A percentile compares a stretch with the other conserved stretches of the same genome.
Conservation (phyloP, 2,888 invertebrate species). For the Ligdia adustata region DNA sequence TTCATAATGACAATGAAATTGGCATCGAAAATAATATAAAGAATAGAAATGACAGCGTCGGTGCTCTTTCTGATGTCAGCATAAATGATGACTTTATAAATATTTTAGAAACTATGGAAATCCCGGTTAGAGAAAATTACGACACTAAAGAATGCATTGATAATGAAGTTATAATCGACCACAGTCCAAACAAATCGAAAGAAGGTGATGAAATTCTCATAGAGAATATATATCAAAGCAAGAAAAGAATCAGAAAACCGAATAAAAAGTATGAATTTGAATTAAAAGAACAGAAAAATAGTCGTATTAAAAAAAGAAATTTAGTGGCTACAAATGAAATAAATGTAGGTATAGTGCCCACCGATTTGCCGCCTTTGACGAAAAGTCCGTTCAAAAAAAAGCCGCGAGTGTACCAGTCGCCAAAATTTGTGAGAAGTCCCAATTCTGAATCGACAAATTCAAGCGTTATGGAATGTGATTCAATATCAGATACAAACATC, state of each 20-base stretch:
- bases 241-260: background rate
- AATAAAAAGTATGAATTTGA: background rate
- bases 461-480: slow-evolving; percentile 18
- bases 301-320: background rate
- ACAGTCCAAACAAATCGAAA: background rate
- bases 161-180: slow-evolving; percentile 3
- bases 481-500: slow-evolving; percentile 28
- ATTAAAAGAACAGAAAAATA: background rate
- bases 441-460: slow-evolving; percentile 12
- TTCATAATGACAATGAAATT: slow-evolving; percentile 2
- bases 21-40: background rate
- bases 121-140: slow-evolving; percentile 41
- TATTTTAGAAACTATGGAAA: slow-evolving; percentile 58
- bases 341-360: background rate
- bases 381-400: slow-evolving; percentile 13
- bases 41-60: slow-evolving; percentile 22
- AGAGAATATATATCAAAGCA: background rate
- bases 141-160: slow-evolving; percentile 1
- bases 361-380: slow-evolving; percentile 12
- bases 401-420: slow-evolving; percentile 10
- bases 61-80: slow-evolving; percentile 44
- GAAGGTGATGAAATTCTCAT: background rate
- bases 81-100: slow-evolving; percentile 51
- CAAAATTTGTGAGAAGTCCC: slow-evolving; percentile 20
- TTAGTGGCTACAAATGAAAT: background rate